These are phyloP conservation scores for Melanostoma mellinum DNA, from an alignment of 2,888 invertebrate species.

Conservation along the genomic window DNA sequence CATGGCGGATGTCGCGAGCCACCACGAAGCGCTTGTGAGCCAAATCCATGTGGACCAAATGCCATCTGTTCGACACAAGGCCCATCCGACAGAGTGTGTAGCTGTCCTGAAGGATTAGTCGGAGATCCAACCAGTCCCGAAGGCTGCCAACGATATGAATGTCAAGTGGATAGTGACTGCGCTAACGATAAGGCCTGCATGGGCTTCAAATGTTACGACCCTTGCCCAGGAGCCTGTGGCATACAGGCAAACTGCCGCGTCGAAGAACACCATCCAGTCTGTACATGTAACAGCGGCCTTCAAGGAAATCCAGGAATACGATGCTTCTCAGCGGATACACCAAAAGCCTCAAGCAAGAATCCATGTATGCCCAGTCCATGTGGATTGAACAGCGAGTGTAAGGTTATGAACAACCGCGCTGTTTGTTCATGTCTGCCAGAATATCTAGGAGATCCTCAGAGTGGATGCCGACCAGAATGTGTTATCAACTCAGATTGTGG, in stretches of 20 bases:
- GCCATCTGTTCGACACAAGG: slow-evolving; percentile 87
- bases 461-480: slow-evolving; percentile 91
- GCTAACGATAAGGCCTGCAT: slow-evolving; percentile 88
- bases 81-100: slow-evolving; percentile 88
- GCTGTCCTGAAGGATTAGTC: slow-evolving; percentile 88
- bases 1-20: slow-evolving; percentile 89
- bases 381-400: slow-evolving; percentile 90
- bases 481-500: slow-evolving; percentile 92
- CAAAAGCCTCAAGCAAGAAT: slow-evolving; percentile 84
- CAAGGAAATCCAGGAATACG: slow-evolving; percentile 90
- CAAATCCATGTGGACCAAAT: slow-evolving; percentile 91
- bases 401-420: slow-evolving; percentile 86
- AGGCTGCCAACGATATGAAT: slow-evolving; percentile 91
- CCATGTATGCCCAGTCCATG: slow-evolving; percentile 90
- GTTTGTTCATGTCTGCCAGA: slow-evolving; percentile 90
- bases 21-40: slow-evolving; percentile 87
- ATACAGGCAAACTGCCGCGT: slow-evolving; percentile 88
- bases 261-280: slow-evolving; percentile 91
- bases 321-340: slow-evolving; percentile 85
- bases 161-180: slow-evolving; percentile 91
- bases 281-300: slow-evolving; percentile 88
- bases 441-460: slow-evolving; percentile 90
- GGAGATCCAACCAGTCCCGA: slow-evolving; percentile 89
- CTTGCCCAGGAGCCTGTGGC: slow-evolving; percentile 92
- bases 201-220: slow-evolving; percentile 90